Evolutionary conservation across 2,797 vertebrate species (phyloP), one percentile per base, ranked within the genome.

Genomic region (Phrynocephalus vlangalii): DNA sequence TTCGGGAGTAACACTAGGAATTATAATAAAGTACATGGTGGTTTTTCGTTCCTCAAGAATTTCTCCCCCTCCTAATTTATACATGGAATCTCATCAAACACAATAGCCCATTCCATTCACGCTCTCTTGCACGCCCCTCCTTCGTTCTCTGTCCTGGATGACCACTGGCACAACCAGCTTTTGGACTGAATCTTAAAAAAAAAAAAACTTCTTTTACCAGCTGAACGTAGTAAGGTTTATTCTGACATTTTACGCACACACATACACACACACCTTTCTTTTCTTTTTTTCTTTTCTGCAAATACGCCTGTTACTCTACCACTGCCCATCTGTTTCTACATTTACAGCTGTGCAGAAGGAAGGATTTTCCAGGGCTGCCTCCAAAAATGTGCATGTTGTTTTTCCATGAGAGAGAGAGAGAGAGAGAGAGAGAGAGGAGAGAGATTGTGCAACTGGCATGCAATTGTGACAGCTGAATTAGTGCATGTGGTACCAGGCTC

Each of bases 21-120:
- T 91, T 94, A 90, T 96, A 96, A 96, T 96, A 95, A 94, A 94
- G 93, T 95, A 95, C 95, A 94, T 95, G 93, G 28, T 95, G 94
- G 95, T 95, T 91, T 95, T 90, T 15, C 33, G 44, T 16, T 52
- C 30, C 93, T 95, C 78, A 89, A 93, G 89, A 87, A 94, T 94
- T 95, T 94, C 92, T 96, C 96, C 94, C 93, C 93, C 48, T 38
- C 89, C 91, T 95, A 95, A 96, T 96, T 96, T 96, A 92, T 95
- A 95, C 94, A 92, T 95, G 92, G 95, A 96, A 95, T 95, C 94
- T 90, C 94, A 93, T 96, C 93, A 95, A 95, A 94, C 90, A 97
- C 93, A 96, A 95, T 95, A 96, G 94, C 82, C 84, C 81, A 26
- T 95, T 95, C 92, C 94, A 91, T 95, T 90, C 91, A 89, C 85